Conservation (phyloP, 2,797 vertebrate species). For the Centropyge bicolor region DNA sequence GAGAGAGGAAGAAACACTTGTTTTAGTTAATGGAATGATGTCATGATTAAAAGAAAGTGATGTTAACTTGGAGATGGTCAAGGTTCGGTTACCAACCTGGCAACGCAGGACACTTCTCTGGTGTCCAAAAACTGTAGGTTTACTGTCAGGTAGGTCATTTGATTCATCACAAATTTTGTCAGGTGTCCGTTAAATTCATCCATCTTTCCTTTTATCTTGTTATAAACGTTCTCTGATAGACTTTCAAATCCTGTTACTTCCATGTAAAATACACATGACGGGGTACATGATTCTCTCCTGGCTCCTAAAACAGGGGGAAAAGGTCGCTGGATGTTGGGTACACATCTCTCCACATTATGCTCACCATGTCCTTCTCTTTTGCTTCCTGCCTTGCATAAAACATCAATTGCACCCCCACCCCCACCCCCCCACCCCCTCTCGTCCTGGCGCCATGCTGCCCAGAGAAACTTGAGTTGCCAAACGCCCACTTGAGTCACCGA, state of each 20-base stretch:
- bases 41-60: not conserved
- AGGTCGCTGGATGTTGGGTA: not conserved
- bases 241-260: not conserved
- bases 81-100: no score
- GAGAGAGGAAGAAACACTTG: not conserved
- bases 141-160: not conserved
- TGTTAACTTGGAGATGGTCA: not conserved
- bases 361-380: not conserved
- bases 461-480: constrained; percentile 87
- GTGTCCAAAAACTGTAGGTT: not conserved
- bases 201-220: not conserved
- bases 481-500: constrained; percentile 85
- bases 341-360: not conserved
- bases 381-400: not conserved
- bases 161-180: not conserved
- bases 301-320: not conserved
- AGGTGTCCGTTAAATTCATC: not conserved
- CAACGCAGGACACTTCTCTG: not conserved
- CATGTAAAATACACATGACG: constrained; percentile 2
- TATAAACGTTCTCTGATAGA: not conserved
- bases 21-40: not conserved
- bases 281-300: not conserved
- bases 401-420: not conserved
- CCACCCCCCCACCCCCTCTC: not conserved
- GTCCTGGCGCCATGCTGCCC: constrained; percentile 88